A percentile compares a stretch with the other conserved stretches of the same genome.
phyloP scores from a whole-genome alignment of 2,113 vertebrate species.

The Natator depressus region DNA sequence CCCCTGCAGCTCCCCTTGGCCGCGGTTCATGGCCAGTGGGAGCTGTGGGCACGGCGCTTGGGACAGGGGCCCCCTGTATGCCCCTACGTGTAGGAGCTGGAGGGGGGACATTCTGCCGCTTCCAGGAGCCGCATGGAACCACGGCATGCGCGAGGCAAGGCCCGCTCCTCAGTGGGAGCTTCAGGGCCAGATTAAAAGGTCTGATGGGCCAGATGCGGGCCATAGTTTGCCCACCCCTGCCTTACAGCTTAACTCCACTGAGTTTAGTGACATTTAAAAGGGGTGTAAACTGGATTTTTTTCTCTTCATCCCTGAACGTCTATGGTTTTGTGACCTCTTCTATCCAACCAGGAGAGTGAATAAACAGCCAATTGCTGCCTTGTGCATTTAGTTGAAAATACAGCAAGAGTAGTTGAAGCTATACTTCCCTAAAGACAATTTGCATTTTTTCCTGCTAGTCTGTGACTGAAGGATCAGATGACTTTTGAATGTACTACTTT shows the following conservation, averaged over 20 bases:
- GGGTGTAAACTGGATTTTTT: not conserved
- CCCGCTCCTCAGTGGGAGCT: too few relatives aligned
- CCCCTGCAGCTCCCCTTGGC: too few relatives aligned
- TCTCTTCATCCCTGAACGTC: not conserved
- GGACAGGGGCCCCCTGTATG: too few relatives aligned
- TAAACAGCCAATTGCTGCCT: not conserved
- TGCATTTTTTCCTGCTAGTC: not conserved
- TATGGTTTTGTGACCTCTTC: not conserved
- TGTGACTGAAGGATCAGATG: not conserved
- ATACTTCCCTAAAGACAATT: not conserved
- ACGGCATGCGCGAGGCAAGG: too few relatives aligned
- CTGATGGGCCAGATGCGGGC: too few relatives aligned
- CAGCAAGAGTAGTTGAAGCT: not conserved
- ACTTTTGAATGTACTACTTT: not conserved
- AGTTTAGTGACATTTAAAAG: not conserved
- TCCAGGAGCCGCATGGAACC: too few relatives aligned
- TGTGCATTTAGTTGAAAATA: not conserved
- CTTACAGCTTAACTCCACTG: not conserved
- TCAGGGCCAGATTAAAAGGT: too few relatives aligned
- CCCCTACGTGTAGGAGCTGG: too few relatives aligned
- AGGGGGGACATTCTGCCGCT: too few relatives aligned
- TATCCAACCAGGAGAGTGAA: not conserved
- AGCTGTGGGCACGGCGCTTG: too few relatives aligned
- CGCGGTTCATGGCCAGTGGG: too few relatives aligned
- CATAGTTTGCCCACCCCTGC: too few relatives aligned